phyloP scores from a whole-genome alignment of 2,797 vertebrate genomes.

The Lerista edwardsae region DNA sequence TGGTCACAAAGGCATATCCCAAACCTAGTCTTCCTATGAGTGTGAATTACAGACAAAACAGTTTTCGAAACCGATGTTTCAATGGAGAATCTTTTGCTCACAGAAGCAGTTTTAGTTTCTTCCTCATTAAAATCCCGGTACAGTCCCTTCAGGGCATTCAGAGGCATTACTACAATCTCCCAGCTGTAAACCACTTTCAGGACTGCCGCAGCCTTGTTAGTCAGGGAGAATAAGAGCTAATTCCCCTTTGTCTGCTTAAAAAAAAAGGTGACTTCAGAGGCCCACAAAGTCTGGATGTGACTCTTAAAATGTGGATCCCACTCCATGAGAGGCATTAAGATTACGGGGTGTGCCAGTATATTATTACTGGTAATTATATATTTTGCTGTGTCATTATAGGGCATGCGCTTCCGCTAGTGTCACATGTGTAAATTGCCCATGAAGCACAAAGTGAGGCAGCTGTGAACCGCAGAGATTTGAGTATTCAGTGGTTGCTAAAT shows the following conservation, averaged over 20 bases:
- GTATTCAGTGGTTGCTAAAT: neutral
- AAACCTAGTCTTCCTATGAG: neutral
- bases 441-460: neutral
- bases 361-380: conserved; percentile 46
- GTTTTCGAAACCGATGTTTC: neutral
- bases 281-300: conserved; percentile 32
- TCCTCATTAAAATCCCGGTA: neutral
- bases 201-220: neutral
- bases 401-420: neutral
- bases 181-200: neutral
- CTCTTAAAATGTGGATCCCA: conserved; percentile 25
- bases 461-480: neutral
- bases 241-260: neutral
- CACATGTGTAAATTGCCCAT: fast-evolving
- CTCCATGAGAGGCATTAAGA: neutral
- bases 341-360: conserved; percentile 40
- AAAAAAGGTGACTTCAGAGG: neutral
- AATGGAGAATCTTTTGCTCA: neutral
- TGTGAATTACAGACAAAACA: neutral
- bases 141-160: neutral
- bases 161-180: neutral
- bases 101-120: neutral
- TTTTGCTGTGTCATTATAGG: conserved; percentile 48
- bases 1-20: neutral
- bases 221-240: neutral